Conservation (phyloP, 2,797 vertebrate genomes). For the Anas acuta region DNA sequence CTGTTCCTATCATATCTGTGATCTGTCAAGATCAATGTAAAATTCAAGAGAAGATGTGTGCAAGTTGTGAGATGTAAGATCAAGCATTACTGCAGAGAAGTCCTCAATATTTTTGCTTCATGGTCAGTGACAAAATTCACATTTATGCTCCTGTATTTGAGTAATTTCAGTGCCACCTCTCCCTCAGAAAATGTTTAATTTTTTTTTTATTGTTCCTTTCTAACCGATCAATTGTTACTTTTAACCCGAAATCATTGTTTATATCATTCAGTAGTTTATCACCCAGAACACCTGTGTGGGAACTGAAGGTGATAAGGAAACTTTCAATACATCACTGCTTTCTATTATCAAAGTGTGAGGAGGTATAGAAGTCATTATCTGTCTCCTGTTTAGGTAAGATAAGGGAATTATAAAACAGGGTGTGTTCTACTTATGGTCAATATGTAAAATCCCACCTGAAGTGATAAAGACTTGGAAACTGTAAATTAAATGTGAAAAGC, state of each 20-base stretch:
- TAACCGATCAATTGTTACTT: background rate
- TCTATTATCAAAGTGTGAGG: conserved; percentile 79
- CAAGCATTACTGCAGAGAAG: background rate
- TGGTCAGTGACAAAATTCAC: background rate
- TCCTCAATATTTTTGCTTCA: background rate
- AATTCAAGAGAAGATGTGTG: background rate
- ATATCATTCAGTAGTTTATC: conserved; percentile 76
- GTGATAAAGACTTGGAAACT: conserved; percentile 79
- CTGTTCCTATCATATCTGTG: background rate
- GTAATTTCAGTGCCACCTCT: background rate
- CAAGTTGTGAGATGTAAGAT: background rate
- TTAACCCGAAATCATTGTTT: conserved; percentile 79
- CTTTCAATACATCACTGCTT: conserved; percentile 63
- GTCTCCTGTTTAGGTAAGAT: conserved; percentile 84
- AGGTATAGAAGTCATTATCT: conserved; percentile 70
- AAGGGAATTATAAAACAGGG: conserved; percentile 81
- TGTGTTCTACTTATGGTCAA: conserved; percentile 76
- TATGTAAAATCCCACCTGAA: conserved; percentile 77
- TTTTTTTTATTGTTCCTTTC: background rate
- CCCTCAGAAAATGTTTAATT: background rate
- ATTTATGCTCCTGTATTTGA: background rate
- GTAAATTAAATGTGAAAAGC: conserved; percentile 74
- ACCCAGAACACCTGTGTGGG: conserved; percentile 72
- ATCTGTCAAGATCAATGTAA: background rate
- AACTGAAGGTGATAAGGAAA: conserved; percentile 61